Percentiles rank a stretch among this genome's conserved stretches.
Evolutionary conservation across 2,113 vertebrate species (phyloP).

Genomic region (Myocastor coypus): DNA sequence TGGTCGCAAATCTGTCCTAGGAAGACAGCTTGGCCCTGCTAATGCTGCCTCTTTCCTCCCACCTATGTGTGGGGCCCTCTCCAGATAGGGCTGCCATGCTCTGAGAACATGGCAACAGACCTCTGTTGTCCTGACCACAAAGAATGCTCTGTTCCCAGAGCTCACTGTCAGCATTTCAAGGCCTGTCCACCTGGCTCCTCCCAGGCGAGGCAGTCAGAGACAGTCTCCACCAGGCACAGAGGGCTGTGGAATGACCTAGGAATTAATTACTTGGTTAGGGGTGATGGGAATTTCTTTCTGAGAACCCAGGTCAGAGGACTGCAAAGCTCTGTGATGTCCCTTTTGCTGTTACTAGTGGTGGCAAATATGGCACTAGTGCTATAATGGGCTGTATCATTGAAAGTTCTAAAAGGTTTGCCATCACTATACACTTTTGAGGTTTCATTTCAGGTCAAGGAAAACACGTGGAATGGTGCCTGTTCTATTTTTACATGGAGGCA

Average conservation of each 20-base stretch:
- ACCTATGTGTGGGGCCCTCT: not conserved
- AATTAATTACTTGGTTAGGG: not conserved
- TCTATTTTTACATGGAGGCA: not conserved
- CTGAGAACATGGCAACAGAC: constrained; percentile 50
- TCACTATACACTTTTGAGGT: not conserved
- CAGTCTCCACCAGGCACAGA: not conserved
- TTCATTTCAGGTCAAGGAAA: constrained; percentile 25
- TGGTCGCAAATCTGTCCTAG: not conserved
- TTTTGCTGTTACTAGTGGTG: not conserved
- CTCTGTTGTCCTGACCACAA: constrained; percentile 62
- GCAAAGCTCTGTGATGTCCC: not conserved
- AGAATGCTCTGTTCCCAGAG: constrained; percentile 50
- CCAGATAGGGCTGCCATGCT: not conserved
- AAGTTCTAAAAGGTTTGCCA: not conserved
- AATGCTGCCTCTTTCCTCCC: not conserved
- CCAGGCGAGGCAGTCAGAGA: not conserved
- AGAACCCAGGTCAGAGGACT: not conserved
- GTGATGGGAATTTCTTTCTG: not conserved
- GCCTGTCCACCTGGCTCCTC: not conserved
- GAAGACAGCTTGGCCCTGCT: not conserved
- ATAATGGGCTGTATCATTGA: not conserved
- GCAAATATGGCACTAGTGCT: not conserved
- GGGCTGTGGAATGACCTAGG: not conserved
- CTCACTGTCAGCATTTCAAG: not conserved
- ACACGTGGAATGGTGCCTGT: not conserved